Evolutionary conservation across 2,113 vertebrate species (phyloP), one percentile per base, ranked within the genome.

Genomic region (Xiphophorus couchianus): DNA sequence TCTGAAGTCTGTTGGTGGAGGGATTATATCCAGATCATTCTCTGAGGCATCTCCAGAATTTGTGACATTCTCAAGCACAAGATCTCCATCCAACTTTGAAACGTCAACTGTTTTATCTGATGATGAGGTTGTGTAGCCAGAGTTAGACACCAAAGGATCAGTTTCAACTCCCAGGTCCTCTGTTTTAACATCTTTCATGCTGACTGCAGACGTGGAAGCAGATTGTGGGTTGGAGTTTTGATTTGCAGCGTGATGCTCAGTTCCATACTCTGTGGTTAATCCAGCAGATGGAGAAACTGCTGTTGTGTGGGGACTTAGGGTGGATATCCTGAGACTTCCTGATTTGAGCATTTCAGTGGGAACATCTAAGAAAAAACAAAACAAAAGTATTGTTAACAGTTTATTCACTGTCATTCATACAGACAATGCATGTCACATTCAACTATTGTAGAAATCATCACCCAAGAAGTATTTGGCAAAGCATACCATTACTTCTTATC

Each of bases 1-100:
- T 93, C 86, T 94, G 81, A 95, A 95, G 83, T 93, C 93, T 66
- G 92, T 92, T 0, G 95, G 95, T 54, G 94, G 95, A 31, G 91
- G 94, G 71, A 95, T 93, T 62, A 93, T 62, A 27, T 12, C 76
- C 66, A 84, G 0, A 35, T 80, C 73, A 0, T 58, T 25, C 13
- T 82, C 80, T 30, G 88, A 44, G 29, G 77, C 31, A 58, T 51
- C 44, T 3, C n/a, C 1, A 27, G 35, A 61, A 33, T 35, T 80
- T 5, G 74, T n/a, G 54, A 81, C 62, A 9, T 44, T 74, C 48
- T 69, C 61, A 1, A 81, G 54, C 7, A 61, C 15, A 28, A 39
- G 37, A 25, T 64, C 37, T 63, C 2, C 73, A 70, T 76, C 71
- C 11, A 17, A 68, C 62, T 71, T 28, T 17, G 17, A 27, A 66